phyloP scores from a whole-genome alignment of 2,113 vertebrate genomes.

The Glaucomys volans region DNA sequence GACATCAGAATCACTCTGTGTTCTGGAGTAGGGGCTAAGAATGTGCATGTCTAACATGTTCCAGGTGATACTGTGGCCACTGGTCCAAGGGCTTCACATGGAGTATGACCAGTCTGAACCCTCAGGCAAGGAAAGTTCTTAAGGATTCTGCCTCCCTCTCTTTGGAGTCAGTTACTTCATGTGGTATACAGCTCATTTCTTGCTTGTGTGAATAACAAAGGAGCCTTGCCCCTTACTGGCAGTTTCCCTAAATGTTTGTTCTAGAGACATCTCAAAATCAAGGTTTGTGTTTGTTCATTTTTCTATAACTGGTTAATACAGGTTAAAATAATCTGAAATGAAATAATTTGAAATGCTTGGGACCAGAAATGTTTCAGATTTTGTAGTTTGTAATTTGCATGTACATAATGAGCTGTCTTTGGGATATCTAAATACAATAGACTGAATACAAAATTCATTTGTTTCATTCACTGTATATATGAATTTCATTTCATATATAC shows the following conservation, averaged over 20 bases:
- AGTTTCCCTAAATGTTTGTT: not conserved
- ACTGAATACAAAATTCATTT: not conserved
- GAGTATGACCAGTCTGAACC: not conserved
- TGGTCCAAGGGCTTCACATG: not conserved
- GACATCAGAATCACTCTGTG: not conserved
- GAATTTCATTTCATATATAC: too few relatives aligned
- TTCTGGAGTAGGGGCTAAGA: not conserved
- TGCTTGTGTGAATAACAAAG: not conserved
- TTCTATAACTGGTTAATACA: not conserved
- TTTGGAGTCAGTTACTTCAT: not conserved
- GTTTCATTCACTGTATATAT: too few relatives aligned
- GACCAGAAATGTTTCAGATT: not conserved
- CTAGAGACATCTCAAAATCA: constrained; percentile 11
- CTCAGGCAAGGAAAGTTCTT: not conserved
- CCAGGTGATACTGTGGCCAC: not conserved
- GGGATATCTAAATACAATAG: not conserved
- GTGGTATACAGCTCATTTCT: not conserved
- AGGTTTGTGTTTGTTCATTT: not conserved
- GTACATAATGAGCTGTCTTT: not conserved
- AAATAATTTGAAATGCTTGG: not conserved
- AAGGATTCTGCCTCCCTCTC: not conserved
- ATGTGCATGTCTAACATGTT: not conserved
- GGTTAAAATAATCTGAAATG: not conserved
- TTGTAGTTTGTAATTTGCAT: not conserved
- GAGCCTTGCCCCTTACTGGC: not conserved